Conservation (phyloP, 2,888 invertebrate genomes). For the Macaria liturata region DNA sequence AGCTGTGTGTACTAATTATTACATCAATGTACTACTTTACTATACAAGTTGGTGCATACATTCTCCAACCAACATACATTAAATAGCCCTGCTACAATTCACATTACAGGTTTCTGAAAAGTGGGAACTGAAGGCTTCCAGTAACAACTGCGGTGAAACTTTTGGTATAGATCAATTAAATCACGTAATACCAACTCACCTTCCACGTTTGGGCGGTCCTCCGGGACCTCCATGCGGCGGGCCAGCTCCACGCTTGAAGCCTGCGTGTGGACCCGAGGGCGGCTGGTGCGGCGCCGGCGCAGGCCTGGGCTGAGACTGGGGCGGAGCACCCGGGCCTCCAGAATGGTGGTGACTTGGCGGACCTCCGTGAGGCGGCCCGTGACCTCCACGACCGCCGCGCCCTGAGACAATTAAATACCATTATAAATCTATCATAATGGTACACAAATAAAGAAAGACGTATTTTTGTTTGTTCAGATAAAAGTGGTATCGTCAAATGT, state of each 20-base stretch:
- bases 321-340: slow-evolving; percentile 35
- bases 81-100: too few relatives aligned
- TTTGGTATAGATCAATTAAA: too few relatives aligned
- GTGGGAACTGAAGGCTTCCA: too few relatives aligned
- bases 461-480: slow-evolving; percentile 45
- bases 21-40: too few relatives aligned
- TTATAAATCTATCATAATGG: too few relatives aligned
- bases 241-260: slow-evolving; percentile 64
- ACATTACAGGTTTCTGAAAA: too few relatives aligned
- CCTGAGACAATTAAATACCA: slow-evolving; percentile 8
- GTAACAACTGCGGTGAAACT: too few relatives aligned
- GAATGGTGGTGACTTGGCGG: slow-evolving; percentile 36
- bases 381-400: slow-evolving; percentile 64
- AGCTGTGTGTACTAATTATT: too few relatives aligned
- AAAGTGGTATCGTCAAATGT: slow-evolving; percentile 66
- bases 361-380: slow-evolving; percentile 36
- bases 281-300: slow-evolving; percentile 35
- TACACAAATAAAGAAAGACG: background rate
- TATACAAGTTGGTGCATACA: too few relatives aligned
- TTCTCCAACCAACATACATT: too few relatives aligned
- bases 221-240: slow-evolving; percentile 65
- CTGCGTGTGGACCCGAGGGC: slow-evolving; percentile 45
- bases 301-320: slow-evolving; percentile 45
- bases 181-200: slow-evolving; percentile 43
- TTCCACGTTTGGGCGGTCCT: slow-evolving; percentile 71